Evolutionary conservation across 1,140 invertebrate genomes (phyloP), one percentile per base, ranked within the genome.

Genomic region (Drosophila melanogaster): DNA sequence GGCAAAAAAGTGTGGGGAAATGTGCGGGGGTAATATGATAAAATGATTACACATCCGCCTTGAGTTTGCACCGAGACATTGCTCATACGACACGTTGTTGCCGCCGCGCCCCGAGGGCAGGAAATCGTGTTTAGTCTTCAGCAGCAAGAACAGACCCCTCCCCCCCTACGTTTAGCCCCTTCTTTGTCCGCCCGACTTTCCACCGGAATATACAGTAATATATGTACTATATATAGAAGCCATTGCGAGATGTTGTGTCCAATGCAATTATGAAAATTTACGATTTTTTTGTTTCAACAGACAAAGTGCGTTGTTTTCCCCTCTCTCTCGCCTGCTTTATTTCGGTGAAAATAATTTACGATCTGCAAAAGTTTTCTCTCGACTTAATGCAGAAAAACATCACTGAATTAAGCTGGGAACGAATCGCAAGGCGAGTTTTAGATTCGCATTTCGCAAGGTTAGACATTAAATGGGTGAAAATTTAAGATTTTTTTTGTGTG

Each of bases 191-290:
- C 11, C n/a, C 37, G 14, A 4, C n/a, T 15, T 12, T 40, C 10
- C 38, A 37, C n/a, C 22, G n/a, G 15, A 40, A 55, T 17, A 47
- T 12, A 47, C 14, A 22, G 14, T 7, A 10, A 30, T 38, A 10
- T n/a, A n/a, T 4, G 1, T n/a, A 38, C 1, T 44, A 4, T 44
- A 44, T 30, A 26, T 50, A 33, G 40, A 15, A 58, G 37, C 64
- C 64, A 53, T 65, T 67, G 64, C 72, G 50, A 64, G 59, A 65
- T 67, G 64, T 70, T 70, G 66, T 70, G 66, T 69, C 73, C 51
- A 81, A 86, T 81, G 79, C 79, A 86, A 86, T 87, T 86, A 87
- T 86, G 83, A 87, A 81, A 87, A 87, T 87, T 87, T 81, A 87
- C 83, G 79, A 87, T 83, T 76, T 81, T 86, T 86, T 35, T 66